Percentiles rank a stretch among this genome's conserved stretches.
Evolutionary conservation across 2,113 vertebrate species (phyloP).

Genomic region (Paralichthys olivaceus): DNA sequence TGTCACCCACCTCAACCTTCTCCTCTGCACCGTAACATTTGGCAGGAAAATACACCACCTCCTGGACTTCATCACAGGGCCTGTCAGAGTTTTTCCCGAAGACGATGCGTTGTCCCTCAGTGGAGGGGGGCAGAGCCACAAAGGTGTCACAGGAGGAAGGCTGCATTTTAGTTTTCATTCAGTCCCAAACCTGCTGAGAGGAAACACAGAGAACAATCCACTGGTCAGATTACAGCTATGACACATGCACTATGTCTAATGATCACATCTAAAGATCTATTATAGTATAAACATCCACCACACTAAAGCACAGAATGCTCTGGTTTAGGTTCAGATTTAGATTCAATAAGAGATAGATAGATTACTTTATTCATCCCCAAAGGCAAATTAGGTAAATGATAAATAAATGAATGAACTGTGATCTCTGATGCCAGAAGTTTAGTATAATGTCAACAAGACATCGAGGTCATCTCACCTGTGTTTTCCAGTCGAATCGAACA

Average conservation of each 20-base stretch:
- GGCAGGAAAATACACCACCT: slow-evolving; percentile 88
- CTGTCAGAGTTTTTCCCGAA: slow-evolving; percentile 98
- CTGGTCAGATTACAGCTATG: neutral
- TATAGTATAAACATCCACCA: neutral
- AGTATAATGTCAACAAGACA: neutral
- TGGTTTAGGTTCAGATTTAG: neutral
- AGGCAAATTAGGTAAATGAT: too few species aligned
- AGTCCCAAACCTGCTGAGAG: neutral
- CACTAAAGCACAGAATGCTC: neutral
- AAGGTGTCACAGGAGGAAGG: slow-evolving; percentile 94
- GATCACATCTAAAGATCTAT: neutral
- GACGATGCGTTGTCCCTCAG: slow-evolving; percentile 83
- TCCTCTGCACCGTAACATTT: slow-evolving; percentile 73
- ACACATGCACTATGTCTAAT: neutral
- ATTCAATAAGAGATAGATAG: too few species aligned
- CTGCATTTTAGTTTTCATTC: slow-evolving; percentile 58
- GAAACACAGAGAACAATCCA: neutral
- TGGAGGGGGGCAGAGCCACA: slow-evolving; percentile 92
- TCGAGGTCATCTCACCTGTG: neutral
- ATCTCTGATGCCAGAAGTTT: neutral
- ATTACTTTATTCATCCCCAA: too few species aligned
- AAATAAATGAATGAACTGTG: neutral
- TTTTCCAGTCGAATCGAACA: neutral
- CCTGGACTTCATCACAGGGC: slow-evolving; percentile 93
- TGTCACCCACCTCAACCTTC: slow-evolving; percentile 85